A percentile compares a stretch with the other conserved stretches of the same genome.
Conservation (phyloP, 1,140 invertebrate species). For the Ladona fulva region DNA sequence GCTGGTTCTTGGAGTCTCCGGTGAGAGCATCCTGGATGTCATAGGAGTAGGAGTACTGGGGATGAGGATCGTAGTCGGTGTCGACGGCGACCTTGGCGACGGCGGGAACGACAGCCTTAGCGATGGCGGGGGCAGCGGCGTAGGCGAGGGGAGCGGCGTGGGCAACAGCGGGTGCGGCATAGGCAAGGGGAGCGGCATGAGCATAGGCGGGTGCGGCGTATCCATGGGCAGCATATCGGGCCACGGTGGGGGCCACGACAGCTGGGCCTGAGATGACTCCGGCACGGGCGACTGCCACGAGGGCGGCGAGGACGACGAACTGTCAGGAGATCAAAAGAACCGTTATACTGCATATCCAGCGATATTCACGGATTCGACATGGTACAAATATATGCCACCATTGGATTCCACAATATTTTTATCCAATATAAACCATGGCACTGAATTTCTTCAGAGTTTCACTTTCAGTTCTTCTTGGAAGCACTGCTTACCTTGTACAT, state of each 20-base stretch:
- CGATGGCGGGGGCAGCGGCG: conserved; percentile 15
- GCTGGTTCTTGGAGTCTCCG: conserved; percentile 43
- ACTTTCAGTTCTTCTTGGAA: neutral
- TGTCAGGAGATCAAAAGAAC: neutral
- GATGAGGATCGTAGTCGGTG: conserved; percentile 25
- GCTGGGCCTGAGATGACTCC: conserved; percentile 17
- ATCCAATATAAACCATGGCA: too few species aligned
- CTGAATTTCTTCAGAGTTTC: neutral
- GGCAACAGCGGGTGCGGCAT: neutral
- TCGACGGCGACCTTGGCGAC: conserved; percentile 22
- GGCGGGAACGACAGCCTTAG: conserved; percentile 16
- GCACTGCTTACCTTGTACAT: neutral
- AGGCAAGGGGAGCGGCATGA: conserved; percentile 27
- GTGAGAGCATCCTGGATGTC: conserved; percentile 41
- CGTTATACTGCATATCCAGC: neutral
- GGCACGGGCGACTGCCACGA: conserved; percentile 18
- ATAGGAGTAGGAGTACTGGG: conserved; percentile 38
- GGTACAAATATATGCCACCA: too few species aligned
- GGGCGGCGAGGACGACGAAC: conserved; percentile 18
- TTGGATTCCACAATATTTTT: too few species aligned
- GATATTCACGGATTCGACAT: neutral
- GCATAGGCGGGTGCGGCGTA: conserved; percentile 26
- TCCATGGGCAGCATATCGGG: conserved; percentile 20
- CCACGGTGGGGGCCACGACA: conserved; percentile 15
- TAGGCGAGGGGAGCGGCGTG: conserved; percentile 16